phyloP scores from a whole-genome alignment of 2,888 invertebrate species.

The Patella pellucida region DNA sequence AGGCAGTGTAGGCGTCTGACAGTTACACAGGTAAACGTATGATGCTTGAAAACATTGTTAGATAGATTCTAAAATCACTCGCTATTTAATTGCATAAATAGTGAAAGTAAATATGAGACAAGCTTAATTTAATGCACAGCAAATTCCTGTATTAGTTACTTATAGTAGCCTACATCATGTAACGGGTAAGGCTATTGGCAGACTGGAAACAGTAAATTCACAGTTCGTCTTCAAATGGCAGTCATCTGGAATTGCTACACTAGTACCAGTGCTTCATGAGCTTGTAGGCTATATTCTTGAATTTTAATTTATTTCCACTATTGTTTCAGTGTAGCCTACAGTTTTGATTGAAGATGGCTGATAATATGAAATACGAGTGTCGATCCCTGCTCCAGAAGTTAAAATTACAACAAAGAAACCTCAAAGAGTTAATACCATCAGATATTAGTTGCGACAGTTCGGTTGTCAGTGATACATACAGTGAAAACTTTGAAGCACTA shows the following conservation, averaged over 20 bases:
- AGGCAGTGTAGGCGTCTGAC: too few species aligned
- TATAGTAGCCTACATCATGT: too few species aligned
- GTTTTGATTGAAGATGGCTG: background rate
- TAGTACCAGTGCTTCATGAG: background rate
- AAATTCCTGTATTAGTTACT: too few species aligned
- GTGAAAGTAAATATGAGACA: too few species aligned
- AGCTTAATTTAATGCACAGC: too few species aligned
- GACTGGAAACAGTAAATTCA: background rate
- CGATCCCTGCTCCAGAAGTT: background rate
- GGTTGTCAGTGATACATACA: background rate
- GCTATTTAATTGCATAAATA: too few species aligned
- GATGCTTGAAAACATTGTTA: too few species aligned
- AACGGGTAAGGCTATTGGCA: background rate
- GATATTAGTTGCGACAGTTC: background rate
- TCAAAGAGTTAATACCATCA: background rate
- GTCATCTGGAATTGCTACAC: background rate
- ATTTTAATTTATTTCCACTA: background rate
- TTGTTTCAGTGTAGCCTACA: too few species aligned
- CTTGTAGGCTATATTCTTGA: background rate
- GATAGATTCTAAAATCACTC: too few species aligned
- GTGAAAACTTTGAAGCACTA: background rate
- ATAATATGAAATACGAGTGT: background rate
- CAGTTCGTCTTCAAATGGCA: background rate
- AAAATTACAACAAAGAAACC: slow-evolving; percentile 3
- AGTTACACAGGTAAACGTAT: too few species aligned